Percentiles rank a stretch among this genome's conserved stretches.
Conservation (phyloP, 2,797 vertebrate species). For the Astyanax mexicanus region DNA sequence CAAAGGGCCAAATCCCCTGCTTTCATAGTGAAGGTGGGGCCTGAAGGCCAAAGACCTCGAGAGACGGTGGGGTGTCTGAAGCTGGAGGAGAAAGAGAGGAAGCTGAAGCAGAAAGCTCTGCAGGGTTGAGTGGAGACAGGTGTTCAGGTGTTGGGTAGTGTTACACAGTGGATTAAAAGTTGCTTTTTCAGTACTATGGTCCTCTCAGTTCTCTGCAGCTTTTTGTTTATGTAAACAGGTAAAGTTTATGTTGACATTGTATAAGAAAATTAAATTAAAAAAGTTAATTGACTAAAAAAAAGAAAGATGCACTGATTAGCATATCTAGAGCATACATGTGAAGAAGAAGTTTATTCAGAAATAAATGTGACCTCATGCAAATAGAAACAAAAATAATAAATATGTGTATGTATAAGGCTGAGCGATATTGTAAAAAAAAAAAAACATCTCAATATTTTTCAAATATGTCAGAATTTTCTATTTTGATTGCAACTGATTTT, state of each 20-base stretch:
- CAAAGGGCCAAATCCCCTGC: slow-evolving; percentile 50
- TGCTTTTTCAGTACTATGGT: neutral
- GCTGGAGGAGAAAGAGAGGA: slow-evolving; percentile 67
- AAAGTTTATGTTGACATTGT: neutral
- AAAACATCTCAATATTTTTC: no score
- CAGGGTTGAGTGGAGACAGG: slow-evolving; percentile 85
- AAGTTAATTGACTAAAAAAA: no score
- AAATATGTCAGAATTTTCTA: no score
- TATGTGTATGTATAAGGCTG: no score
- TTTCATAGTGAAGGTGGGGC: slow-evolving; percentile 44
- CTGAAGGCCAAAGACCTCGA: slow-evolving; percentile 43
- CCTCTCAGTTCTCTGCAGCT: neutral
- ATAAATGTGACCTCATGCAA: no score
- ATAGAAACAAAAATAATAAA: no score
- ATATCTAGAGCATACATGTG: no score
- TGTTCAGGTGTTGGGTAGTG: slow-evolving; percentile 77
- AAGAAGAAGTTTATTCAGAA: no score
- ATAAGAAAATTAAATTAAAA: no score
- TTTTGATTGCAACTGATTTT: no score
- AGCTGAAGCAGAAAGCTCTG: slow-evolving; percentile 85
- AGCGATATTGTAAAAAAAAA: no score
- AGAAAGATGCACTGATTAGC: no score
- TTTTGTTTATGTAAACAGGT: neutral
- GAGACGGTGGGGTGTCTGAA: slow-evolving; percentile 50
- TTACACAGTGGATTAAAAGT: neutral